These are phyloP conservation scores for Sympetrum striolatum DNA, from an alignment of 2,888 invertebrate genomes.

Conservation along the genomic window DNA sequence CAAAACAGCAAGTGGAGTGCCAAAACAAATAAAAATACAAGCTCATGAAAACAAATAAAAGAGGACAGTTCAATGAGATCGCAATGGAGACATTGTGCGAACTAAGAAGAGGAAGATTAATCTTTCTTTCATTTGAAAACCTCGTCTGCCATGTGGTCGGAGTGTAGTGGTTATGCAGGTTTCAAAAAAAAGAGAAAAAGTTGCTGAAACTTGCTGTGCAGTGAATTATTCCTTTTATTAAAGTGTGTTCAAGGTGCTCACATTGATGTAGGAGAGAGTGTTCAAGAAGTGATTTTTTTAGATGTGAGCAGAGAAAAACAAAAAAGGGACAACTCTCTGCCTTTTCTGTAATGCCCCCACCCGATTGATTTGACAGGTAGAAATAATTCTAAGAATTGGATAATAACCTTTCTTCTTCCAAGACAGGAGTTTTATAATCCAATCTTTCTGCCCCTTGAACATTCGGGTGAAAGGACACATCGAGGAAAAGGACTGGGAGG, in stretches of 20 bases:
- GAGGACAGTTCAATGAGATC: not conserved
- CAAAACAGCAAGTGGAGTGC: slow-evolving; percentile 23
- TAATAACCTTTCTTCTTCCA: not conserved
- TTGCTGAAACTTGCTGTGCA: slow-evolving; percentile 40
- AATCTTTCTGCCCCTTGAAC: slow-evolving; percentile 36
- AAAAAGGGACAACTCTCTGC: slow-evolving; percentile 16
- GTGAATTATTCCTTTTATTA: slow-evolving; percentile 33
- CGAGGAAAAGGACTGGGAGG: slow-evolving; percentile 8
- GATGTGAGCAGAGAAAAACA: not conserved
- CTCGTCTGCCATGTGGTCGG: slow-evolving; percentile 1
- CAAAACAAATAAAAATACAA: slow-evolving; percentile 11
- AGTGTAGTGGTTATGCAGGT: slow-evolving; percentile 29
- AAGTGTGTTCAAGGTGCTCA: slow-evolving; percentile 40
- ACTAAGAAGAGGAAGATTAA: not conserved
- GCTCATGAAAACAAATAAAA: slow-evolving; percentile 21
- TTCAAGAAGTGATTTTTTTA: slow-evolving; percentile 8
- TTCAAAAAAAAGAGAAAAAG: slow-evolving; percentile 11
- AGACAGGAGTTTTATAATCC: not conserved
- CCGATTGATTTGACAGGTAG: slow-evolving; percentile 37
- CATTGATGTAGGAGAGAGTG: slow-evolving; percentile 25
- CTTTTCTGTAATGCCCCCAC: slow-evolving; percentile 34
- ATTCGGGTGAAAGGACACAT: slow-evolving; percentile 26
- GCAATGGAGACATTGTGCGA: slow-evolving; percentile 15
- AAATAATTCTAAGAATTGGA: not conserved
- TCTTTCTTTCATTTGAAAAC: not conserved